Conservation (phyloP, 2,113 vertebrate genomes). For the Emydocephalus ijimae region DNA sequence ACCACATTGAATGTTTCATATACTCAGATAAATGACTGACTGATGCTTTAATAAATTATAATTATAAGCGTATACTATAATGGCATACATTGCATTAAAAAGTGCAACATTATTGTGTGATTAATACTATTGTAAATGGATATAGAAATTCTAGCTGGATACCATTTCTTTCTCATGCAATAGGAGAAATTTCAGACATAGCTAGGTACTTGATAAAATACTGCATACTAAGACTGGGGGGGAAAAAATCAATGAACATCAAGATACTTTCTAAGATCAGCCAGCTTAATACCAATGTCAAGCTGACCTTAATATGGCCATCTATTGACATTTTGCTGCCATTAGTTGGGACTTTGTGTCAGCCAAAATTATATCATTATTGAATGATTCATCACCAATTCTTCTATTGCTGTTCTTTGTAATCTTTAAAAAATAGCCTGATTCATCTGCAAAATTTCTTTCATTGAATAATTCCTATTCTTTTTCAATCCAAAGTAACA, state of each 20-base stretch:
- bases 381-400: neutral
- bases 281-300: neutral
- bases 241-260: neutral
- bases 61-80: neutral
- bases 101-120: neutral
- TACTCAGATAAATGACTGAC: neutral
- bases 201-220: neutral
- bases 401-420: neutral
- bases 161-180: neutral
- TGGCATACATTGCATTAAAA: accelerated
- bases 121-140: neutral
- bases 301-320: neutral
- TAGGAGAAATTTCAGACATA: neutral
- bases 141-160: neutral
- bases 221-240: neutral
- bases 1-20: neutral
- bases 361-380: neutral
- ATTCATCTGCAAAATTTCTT: neutral
- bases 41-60: neutral
- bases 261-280: conserved; percentile 14
- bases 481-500: neutral
- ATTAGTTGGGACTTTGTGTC: accelerated
- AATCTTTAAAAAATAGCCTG: accelerated
- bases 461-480: neutral
- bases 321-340: neutral